Base-by-base conservation (phyloP, 2,797 vertebrate species). In the Centroberyx gerrardi region DNA sequence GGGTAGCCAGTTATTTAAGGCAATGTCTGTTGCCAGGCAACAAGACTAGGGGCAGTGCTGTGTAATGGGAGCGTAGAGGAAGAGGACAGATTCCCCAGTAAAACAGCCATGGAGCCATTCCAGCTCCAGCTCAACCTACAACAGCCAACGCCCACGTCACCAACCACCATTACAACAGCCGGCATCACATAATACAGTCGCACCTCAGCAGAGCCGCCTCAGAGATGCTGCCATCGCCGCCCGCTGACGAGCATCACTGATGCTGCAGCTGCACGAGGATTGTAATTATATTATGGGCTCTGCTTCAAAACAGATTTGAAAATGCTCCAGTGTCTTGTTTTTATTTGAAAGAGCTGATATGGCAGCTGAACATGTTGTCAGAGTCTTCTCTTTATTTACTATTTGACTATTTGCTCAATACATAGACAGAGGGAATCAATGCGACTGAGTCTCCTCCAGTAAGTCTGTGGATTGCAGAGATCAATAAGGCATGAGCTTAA, bases 1-100 rank as follows among this genome's bases (percentile, higher is more conserved):
- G 89, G 74, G 56, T 87, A 80, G 90, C 80, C 71, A 71, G 93
- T 94, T 95, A 95, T 95, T 95, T 95, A 94, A 95, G 91, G 95
- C 93, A 88, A 93, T 81, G 85, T 78, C 88, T 93, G 95, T 96
- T 96, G 95, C 95, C 91, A 92, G 85, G 95, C 95, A 95, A 96
- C 95, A 90, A 87, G 87, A 88, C 86, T 83, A 90, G 74, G 91
- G 91, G 91, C 92, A 91, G 91, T 66, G 84, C 86, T 76, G 87
- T 87, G 89, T 88, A 90, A 85, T 80, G 87, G 88, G 88, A 93
- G 91, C 60, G 52, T 74, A 84, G 91, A 89, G 76, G 87, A 88
- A 85, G 76, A 92, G 90, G 87, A 91, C 88, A 83, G 64, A 76
- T 31, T 60, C 40, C 81, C 51, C 77, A 77, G 86, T 77, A 72